A percentile compares a stretch with the other conserved stretches of the same genome.
Conservation (phyloP, 2,113 vertebrate species). For the Raja brachyura region DNA sequence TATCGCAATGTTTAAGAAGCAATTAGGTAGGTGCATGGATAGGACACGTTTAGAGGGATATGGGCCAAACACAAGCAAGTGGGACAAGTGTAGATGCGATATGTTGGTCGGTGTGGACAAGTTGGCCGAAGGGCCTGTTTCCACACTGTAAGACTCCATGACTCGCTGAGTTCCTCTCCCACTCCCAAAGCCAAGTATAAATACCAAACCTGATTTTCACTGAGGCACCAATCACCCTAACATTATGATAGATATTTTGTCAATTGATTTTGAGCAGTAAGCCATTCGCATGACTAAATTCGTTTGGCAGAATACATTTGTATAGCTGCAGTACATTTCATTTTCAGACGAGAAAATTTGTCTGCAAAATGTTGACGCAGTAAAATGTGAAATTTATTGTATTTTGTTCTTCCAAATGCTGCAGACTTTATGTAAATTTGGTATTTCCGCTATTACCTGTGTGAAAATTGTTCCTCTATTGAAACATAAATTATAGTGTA, state of each 20-base stretch:
- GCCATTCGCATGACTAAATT: neutral
- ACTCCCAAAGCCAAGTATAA: neutral
- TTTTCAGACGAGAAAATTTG: neutral
- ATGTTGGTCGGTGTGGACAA: no score
- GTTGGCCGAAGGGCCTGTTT: no score
- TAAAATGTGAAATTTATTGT: neutral
- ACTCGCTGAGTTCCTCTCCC: no score
- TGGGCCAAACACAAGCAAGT: no score
- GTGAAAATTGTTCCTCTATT: constrained; percentile 10
- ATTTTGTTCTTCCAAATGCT: neutral
- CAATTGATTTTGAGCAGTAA: neutral
- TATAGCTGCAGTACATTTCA: neutral
- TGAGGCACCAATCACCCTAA: neutral
- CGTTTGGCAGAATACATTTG: neutral
- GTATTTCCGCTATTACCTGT: neutral
- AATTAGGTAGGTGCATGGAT: no score
- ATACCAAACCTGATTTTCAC: neutral
- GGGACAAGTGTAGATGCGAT: no score
- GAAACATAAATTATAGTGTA: neutral
- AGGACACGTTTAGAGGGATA: no score
- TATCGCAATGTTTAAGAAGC: no score
- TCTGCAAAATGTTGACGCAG: neutral
- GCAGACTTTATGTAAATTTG: neutral
- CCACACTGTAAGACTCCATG: no score
- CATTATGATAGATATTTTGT: neutral